Conservation (phyloP, 2,113 vertebrate species). For the Triplophysa rosa region DNA sequence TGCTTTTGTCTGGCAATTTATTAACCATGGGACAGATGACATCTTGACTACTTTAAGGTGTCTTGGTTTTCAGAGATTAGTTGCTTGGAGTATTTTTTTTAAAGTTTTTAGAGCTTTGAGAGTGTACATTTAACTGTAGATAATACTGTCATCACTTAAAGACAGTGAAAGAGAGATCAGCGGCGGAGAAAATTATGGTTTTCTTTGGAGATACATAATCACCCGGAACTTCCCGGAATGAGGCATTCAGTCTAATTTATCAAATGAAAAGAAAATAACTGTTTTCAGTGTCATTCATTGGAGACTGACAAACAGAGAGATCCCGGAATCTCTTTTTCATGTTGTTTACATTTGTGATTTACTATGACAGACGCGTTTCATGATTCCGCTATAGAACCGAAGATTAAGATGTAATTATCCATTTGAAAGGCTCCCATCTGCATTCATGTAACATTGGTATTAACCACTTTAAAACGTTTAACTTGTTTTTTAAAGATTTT, state of each 20-base stretch:
- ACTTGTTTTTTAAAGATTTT: background rate
- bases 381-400: conserved; percentile 20
- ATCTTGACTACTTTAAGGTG: no score
- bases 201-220: conserved; percentile 47
- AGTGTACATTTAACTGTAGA: background rate
- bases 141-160: conserved; percentile 67
- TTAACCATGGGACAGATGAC: no score
- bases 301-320: conserved; percentile 28
- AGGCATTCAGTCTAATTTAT: conserved; percentile 40
- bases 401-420: conserved; percentile 44
- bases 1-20: no score
- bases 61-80: no score
- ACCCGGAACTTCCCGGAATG: conserved; percentile 48
- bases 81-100: no score
- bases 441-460: background rate
- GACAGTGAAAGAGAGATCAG: conserved; percentile 23
- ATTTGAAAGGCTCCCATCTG: conserved; percentile 8
- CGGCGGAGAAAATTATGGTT: conserved; percentile 57
- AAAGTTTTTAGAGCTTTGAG: background rate
- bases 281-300: conserved; percentile 43
- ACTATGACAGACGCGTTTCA: conserved; percentile 30
- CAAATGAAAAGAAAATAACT: conserved; percentile 54
- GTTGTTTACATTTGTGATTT: conserved; percentile 32
- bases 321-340: conserved; percentile 27
- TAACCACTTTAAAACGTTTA: background rate